A percentile compares a stretch with the other conserved stretches of the same genome.
Conservation (phyloP, 37 sponge, comb jelly and placozoan genomes). For the Mnemiopsis leidyi region DNA sequence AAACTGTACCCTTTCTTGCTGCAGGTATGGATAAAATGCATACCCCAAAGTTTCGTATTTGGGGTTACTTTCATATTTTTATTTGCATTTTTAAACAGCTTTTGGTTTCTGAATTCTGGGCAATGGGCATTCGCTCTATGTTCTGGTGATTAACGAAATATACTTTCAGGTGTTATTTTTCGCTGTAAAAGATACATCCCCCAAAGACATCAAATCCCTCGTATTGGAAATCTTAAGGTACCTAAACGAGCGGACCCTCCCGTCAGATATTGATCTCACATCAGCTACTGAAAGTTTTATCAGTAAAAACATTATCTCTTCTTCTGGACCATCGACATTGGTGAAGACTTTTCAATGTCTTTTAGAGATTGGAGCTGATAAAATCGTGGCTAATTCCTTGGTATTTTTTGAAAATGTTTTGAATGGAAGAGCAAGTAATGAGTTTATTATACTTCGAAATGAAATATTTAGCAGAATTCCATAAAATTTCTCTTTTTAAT, state of each 20-base stretch:
- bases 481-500: too few relatives aligned
- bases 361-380: background rate
- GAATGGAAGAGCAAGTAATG: background rate
- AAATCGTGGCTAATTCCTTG: background rate
- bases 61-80: too few relatives aligned
- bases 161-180: background rate
- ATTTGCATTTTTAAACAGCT: too few relatives aligned
- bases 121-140: too few relatives aligned
- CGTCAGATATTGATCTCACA: background rate
- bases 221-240: background rate
- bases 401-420: background rate
- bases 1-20: constrained; percentile 5
- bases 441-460: background rate
- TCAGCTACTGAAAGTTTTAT: background rate
- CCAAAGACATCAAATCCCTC: background rate
- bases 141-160: too few relatives aligned
- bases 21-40: too few relatives aligned
- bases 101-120: too few relatives aligned
- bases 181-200: background rate
- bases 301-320: background rate
- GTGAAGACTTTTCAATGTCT: background rate
- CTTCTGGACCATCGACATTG: background rate
- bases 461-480: background rate
- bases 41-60: too few relatives aligned
- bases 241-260: background rate